These are phyloP conservation scores for Enteromius thamalakanensis DNA, from an alignment of 2,797 vertebrate genomes.

Conservation along the genomic window DNA sequence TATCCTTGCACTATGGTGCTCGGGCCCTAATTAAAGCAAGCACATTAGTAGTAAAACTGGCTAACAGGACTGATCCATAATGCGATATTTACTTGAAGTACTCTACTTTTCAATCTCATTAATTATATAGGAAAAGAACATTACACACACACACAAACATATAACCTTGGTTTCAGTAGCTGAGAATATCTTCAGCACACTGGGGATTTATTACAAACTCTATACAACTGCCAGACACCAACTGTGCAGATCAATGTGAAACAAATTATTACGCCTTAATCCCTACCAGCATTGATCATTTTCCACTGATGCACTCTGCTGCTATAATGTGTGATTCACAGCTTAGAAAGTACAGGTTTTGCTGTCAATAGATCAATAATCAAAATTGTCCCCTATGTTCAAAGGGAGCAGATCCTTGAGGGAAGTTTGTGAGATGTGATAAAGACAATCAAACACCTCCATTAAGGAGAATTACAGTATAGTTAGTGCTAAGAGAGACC, in stretches of 20 bases:
- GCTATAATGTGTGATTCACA: neutral
- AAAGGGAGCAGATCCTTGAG: neutral
- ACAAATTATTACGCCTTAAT: neutral
- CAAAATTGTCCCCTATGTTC: neutral
- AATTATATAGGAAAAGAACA: too few species aligned
- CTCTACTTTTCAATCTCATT: too few species aligned
- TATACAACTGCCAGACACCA: neutral
- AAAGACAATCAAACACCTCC: conserved; percentile 28
- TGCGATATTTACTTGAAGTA: neutral
- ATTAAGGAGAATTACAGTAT: conserved; percentile 43
- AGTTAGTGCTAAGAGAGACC: conserved; percentile 28
- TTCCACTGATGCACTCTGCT: neutral
- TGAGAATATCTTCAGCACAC: neutral
- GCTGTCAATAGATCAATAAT: conserved; percentile 8
- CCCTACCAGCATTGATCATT: neutral
- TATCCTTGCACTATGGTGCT: too few species aligned
- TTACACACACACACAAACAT: neutral
- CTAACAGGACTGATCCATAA: neutral
- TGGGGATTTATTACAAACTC: conserved; percentile 5
- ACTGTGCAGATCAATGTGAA: conserved; percentile 18
- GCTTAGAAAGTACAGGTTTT: neutral
- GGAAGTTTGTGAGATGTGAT: conserved; percentile 30
- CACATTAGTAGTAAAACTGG: neutral
- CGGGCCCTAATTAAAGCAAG: neutral
- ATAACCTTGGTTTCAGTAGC: neutral